Percentiles rank a stretch among this genome's conserved stretches.
Conservation (phyloP, 2,797 vertebrate species). For the Chloroceryle inda region DNA sequence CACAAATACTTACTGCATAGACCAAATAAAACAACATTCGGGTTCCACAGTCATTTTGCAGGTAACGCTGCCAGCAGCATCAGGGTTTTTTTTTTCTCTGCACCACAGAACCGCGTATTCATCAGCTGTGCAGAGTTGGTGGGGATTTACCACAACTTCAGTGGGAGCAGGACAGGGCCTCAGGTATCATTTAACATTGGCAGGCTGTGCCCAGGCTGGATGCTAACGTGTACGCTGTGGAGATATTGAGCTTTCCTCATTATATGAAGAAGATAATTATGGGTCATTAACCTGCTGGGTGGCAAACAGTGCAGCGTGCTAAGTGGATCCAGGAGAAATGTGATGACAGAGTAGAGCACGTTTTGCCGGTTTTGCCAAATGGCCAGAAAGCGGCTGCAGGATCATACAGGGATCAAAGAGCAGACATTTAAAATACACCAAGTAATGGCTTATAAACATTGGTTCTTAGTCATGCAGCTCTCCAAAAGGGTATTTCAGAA, state of each 20-base stretch:
- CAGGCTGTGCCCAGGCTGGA: not conserved
- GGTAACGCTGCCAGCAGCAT: not conserved
- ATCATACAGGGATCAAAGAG: slow-evolving; percentile 41
- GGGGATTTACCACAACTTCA: not conserved
- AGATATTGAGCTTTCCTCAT: slow-evolving; percentile 30
- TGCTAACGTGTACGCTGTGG: not conserved
- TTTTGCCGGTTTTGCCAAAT: slow-evolving; percentile 34
- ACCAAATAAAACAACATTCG: not conserved
- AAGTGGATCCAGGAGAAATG: slow-evolving; percentile 47
- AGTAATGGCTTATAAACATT: slow-evolving; percentile 28
- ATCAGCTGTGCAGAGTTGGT: accelerated
- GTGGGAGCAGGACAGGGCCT: slow-evolving; percentile 1
- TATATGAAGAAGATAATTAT: slow-evolving; percentile 43
- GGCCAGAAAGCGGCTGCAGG: not conserved
- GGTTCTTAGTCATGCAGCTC: slow-evolving; percentile 1
- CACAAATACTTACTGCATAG: not conserved
- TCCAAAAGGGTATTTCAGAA: not conserved
- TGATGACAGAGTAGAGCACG: slow-evolving; percentile 3
- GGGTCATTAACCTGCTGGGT: slow-evolving; percentile 46
- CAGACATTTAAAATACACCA: slow-evolving; percentile 14
- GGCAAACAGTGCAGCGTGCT: not conserved
- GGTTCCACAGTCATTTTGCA: not conserved
- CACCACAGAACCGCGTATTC: not conserved
- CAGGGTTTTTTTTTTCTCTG: not conserved
- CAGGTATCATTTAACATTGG: slow-evolving; percentile 30